Evolutionary conservation across 2,888 invertebrate species (phyloP), one percentile per base, ranked within the genome.

Genomic region (Aphodius granarius): DNA sequence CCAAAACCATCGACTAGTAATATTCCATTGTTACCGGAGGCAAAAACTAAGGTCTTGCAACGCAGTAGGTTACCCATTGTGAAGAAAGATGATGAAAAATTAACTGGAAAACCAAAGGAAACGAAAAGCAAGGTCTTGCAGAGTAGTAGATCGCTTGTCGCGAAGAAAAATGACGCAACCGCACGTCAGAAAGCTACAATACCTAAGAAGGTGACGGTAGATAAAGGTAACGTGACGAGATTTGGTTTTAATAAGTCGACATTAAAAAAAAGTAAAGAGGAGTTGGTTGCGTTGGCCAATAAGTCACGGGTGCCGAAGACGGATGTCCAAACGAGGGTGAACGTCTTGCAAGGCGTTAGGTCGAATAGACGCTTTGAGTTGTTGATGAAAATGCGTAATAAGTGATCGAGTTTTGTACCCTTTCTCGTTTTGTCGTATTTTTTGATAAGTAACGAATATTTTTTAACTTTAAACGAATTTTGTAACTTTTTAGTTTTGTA

Each of bases 341-440:
- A 64, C 15, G 4, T 66, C 22, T 72, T 75, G 20, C 71, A 72
- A 72, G 75, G 75, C 20, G 75, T 75, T 9, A 20, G 75, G 22
- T 73, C 75, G 0, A 75, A 75, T 16, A 20, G 75, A 4, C 18
- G 75, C 1, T 75, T 75, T 21, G 75, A 75, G 20, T 63, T 75
- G 17, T 17, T 75, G 16, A 75, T 75, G 75, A 63, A 75, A 19
- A 75, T 75, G 75, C 19, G 75, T 13, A 62, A 68, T 3, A 75
- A 75, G 9, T 43, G 18, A 72, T 3, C n/a, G n/a, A n/a, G n/a
- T n/a, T n/a, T n/a, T n/a, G n/a, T n/a, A n/a, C n/a, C n/a, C n/a
- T n/a, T n/a, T n/a, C n/a, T n/a, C n/a, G n/a, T n/a, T n/a, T n/a
- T n/a, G n/a, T n/a, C n/a, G n/a, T n/a, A n/a, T n/a, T n/a, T n/a